Percentiles rank a stretch among this genome's conserved stretches.
These are phyloP conservation scores for Lateolabrax maculatus DNA, from an alignment of 2,797 vertebrate genomes.

Conservation along the genomic window DNA sequence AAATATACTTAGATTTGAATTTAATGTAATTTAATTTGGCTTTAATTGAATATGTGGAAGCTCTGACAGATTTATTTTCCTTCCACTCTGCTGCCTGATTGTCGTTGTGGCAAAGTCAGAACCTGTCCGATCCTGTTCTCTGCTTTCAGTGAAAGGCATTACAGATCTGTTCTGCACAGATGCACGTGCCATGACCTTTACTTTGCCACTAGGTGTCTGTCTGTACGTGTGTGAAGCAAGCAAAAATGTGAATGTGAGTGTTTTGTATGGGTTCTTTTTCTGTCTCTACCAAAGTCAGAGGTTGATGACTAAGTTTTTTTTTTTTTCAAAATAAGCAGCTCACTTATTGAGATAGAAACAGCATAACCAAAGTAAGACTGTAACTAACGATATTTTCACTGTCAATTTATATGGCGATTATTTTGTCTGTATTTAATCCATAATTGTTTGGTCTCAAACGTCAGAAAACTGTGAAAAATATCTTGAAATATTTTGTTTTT, in stretches of 20 bases:
- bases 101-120: constrained; percentile 43
- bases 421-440: background rate
- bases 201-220: background rate
- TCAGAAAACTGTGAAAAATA: no score
- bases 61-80: constrained; percentile 6
- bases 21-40: background rate
- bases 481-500: no score
- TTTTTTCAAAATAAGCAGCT: background rate
- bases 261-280: background rate
- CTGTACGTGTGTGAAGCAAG: background rate
- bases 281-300: background rate
- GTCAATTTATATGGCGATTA: no score
- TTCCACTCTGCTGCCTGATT: constrained; percentile 11
- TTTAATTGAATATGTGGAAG: background rate
- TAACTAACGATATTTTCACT: background rate
- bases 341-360: background rate
- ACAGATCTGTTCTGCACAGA: constrained; percentile 6
- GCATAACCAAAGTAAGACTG: background rate
- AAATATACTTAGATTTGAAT: background rate
- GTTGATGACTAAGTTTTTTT: background rate
- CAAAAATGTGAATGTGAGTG: background rate
- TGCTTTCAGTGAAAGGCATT: constrained; percentile 20
- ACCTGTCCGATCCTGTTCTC: constrained; percentile 71
- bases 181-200: constrained; percentile 25
- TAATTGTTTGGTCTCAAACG: background rate